phyloP scores from a whole-genome alignment of 2,113 vertebrate species.

The Andinoacara biseriatus region DNA sequence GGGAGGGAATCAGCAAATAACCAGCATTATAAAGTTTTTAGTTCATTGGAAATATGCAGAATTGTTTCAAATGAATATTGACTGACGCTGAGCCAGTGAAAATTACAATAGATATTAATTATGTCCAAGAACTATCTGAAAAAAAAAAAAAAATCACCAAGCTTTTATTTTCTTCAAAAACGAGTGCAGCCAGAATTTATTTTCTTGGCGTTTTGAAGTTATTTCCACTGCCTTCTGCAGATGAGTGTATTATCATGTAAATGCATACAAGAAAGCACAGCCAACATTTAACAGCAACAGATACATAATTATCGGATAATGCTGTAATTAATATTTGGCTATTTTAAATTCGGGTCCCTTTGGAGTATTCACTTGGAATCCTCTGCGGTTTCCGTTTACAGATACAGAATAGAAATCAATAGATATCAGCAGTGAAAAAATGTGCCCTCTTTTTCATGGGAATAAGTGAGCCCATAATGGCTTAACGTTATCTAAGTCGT shows the following conservation, averaged over 20 bases:
- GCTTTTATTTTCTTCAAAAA: conserved; percentile 8
- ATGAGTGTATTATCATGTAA: background rate
- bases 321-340: conserved; percentile 43
- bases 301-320: background rate
- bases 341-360: conserved; percentile 18
- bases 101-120: background rate
- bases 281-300: conserved; percentile 12
- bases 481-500: conserved; percentile 64
- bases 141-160: background rate
- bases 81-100: background rate
- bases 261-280: background rate
- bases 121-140: background rate
- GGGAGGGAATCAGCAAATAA: too few relatives aligned
- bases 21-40: background rate
- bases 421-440: conserved; percentile 56
- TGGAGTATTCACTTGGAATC: conserved; percentile 47
- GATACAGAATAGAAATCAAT: conserved; percentile 57
- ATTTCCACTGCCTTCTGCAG: background rate
- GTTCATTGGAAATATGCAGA: background rate
- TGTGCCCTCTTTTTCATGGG: conserved; percentile 61
- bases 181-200: background rate
- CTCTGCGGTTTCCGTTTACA: conserved; percentile 47
- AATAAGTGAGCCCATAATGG: conserved; percentile 68
- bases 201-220: background rate
- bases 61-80: background rate